phyloP scores from a whole-genome alignment of 2,797 vertebrate genomes.

The Tamandua tetradactyla region DNA sequence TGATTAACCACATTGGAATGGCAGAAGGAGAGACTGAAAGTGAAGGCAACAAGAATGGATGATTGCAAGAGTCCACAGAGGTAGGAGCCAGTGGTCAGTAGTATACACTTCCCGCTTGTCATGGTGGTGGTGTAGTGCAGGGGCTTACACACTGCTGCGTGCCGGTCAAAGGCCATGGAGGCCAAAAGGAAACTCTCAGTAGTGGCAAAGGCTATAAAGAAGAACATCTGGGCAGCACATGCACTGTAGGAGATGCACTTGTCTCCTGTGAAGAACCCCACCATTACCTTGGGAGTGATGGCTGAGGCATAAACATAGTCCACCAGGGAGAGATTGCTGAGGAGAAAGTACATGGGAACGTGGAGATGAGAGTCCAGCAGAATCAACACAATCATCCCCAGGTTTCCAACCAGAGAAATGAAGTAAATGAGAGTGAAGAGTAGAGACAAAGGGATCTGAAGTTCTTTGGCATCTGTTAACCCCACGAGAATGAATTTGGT shows the following conservation, averaged over 20 bases:
- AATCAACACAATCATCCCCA: constrained; percentile 52
- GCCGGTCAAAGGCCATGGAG: constrained; percentile 66
- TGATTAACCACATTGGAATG: constrained; percentile 66
- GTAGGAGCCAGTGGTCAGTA: constrained; percentile 36
- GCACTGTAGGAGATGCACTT: constrained; percentile 57
- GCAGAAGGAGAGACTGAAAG: constrained; percentile 73
- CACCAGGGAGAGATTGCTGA: constrained; percentile 64
- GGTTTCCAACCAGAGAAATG: constrained; percentile 55
- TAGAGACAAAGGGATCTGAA: constrained; percentile 49
- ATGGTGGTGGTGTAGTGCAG: constrained; percentile 60
- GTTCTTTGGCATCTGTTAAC: constrained; percentile 51
- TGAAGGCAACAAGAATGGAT: constrained; percentile 59
- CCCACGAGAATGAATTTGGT: constrained; percentile 63
- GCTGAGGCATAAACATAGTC: constrained; percentile 64
- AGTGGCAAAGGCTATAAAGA: constrained; percentile 72
- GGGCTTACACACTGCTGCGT: constrained; percentile 60
- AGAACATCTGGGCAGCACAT: constrained; percentile 74
- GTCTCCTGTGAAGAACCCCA: constrained; percentile 42
- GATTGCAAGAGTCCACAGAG: constrained; percentile 54
- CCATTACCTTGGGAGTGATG: constrained; percentile 59
- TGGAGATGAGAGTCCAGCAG: constrained; percentile 53
- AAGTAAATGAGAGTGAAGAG: constrained; percentile 53
- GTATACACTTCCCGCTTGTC: constrained; percentile 45
- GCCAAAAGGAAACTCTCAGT: constrained; percentile 68
- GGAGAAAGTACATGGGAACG: constrained; percentile 68